phyloP scores from a whole-genome alignment of 2,113 vertebrate species.

The Sphyrna mokarran region DNA sequence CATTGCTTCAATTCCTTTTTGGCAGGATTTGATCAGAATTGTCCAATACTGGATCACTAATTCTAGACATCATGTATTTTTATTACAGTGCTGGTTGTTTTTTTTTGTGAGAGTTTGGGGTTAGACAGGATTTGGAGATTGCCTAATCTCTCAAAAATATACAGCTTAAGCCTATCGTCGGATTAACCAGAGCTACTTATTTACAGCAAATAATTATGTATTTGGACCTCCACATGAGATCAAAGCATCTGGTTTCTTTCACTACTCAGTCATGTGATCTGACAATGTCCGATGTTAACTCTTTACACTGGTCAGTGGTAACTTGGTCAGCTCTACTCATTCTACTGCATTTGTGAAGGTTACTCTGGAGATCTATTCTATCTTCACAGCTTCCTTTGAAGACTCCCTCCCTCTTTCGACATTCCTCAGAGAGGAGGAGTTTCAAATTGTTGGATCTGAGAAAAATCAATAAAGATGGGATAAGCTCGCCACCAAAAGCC shows the following conservation, averaged over 20 bases:
- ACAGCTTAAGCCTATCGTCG: too few relatives aligned
- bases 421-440: constrained; percentile 83
- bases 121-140: too few relatives aligned
- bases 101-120: too few relatives aligned
- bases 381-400: not conserved
- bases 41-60: not conserved
- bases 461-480: constrained; percentile 74
- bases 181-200: too few relatives aligned
- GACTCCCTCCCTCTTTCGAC: constrained; percentile 68
- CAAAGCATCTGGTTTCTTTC: too few relatives aligned
- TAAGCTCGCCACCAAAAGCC: constrained; percentile 70
- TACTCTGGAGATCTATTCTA: not conserved
- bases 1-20: not conserved
- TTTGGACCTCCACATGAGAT: too few relatives aligned
- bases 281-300: too few relatives aligned
- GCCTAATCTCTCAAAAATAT: too few relatives aligned
- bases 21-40: too few relatives aligned
- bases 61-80: not conserved
- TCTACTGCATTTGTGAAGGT: not conserved
- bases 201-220: too few relatives aligned
- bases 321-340: not conserved
- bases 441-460: constrained; percentile 83
- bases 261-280: too few relatives aligned
- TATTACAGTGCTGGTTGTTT: not conserved
- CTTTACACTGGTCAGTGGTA: not conserved